Conservation (phyloP, 2,888 invertebrate species). For the Agelastica alni region DNA sequence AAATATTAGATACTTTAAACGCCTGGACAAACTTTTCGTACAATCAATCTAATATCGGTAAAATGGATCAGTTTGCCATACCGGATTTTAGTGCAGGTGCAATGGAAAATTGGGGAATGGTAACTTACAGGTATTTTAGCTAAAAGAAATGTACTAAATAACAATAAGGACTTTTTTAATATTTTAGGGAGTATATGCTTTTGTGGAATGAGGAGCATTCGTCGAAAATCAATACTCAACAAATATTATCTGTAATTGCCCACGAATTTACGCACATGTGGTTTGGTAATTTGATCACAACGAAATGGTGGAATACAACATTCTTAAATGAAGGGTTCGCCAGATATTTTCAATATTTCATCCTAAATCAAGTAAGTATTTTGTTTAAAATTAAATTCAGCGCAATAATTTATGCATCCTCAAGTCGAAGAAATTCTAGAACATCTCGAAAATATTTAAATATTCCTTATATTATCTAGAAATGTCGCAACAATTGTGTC, state of each 20-base stretch:
- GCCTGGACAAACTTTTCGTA: constrained; percentile 36
- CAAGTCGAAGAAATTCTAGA: too few relatives aligned
- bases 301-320: constrained; percentile 74
- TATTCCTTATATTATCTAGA: too few relatives aligned
- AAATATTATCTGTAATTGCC: constrained; percentile 68
- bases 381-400: not conserved
- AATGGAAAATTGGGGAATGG: constrained; percentile 92
- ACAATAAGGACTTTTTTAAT: not conserved
- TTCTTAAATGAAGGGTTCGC: constrained; percentile 80
- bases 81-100: constrained; percentile 84
- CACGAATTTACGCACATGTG: constrained; percentile 84
- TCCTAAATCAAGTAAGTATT: constrained; percentile 37
- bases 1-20: constrained; percentile 33
- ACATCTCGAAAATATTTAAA: too few relatives aligned
- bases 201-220: constrained; percentile 54
- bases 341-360: constrained; percentile 72
- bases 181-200: constrained; percentile 63
- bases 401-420: not conserved
- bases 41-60: constrained; percentile 61
- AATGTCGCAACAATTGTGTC: too few relatives aligned
- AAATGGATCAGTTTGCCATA: constrained; percentile 82
- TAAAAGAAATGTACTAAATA: not conserved
- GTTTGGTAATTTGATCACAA: constrained; percentile 79
- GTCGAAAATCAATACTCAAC: constrained; percentile 53
- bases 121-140: constrained; percentile 68